Conservation (phyloP, 2,888 invertebrate species). For the Thereva nobilitata region DNA sequence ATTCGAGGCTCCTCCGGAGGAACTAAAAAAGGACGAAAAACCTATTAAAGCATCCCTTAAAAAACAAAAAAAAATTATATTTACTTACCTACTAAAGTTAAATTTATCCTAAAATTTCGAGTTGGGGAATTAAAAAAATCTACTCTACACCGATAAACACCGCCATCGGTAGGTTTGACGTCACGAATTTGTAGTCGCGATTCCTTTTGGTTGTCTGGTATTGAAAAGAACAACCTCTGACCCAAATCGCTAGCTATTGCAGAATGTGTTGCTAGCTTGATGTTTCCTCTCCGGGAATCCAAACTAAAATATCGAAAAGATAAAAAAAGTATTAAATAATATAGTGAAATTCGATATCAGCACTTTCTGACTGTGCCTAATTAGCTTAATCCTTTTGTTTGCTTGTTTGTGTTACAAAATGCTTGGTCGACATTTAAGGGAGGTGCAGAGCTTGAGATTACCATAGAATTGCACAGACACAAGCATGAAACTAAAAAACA, state of each 20-base stretch:
- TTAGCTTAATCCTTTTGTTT: too few species aligned
- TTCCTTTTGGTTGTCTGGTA: conserved; percentile 71
- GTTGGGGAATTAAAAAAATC: conserved; percentile 90
- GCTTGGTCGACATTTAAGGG: too few species aligned
- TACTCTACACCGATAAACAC: conserved; percentile 83
- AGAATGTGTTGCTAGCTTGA: conserved; percentile 71
- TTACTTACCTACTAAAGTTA: conserved; percentile 83
- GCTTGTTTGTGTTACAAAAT: too few species aligned
- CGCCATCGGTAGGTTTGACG: conserved; percentile 75
- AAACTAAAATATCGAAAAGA: conserved; percentile 61
- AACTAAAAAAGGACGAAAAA: conserved; percentile 60
- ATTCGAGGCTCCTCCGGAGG: conserved; percentile 80
- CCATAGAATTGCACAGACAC: too few species aligned
- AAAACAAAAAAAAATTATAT: conserved; percentile 21
- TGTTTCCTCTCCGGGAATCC: conserved; percentile 75
- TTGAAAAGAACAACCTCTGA: conserved; percentile 73
- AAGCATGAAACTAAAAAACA: too few species aligned
- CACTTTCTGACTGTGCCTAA: too few species aligned
- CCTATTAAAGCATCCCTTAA: background rate
- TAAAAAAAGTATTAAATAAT: background rate
- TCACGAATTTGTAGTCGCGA: conserved; percentile 75
- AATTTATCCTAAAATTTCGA: conserved; percentile 80
- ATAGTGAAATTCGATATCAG: background rate
- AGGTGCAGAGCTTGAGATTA: too few species aligned
- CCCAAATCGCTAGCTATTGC: conserved; percentile 79